Conservation (phyloP, 2,113 vertebrate genomes). For the Nyctibius bracteatus region DNA sequence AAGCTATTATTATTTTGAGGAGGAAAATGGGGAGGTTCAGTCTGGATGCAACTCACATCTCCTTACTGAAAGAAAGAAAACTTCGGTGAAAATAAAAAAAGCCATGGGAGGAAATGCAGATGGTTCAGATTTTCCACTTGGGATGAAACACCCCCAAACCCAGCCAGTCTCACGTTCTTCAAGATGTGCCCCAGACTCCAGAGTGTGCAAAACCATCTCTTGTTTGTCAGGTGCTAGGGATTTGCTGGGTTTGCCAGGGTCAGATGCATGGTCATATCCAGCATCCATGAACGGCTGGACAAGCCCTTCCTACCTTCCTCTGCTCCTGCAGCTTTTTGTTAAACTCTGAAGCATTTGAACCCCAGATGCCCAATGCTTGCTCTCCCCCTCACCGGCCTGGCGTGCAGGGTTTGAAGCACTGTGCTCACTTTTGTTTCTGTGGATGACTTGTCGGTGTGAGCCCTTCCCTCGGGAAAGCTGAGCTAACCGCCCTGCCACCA, state of each 20-base stretch:
- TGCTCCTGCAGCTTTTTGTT: neutral
- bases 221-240: neutral
- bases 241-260: neutral
- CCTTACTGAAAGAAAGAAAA: neutral
- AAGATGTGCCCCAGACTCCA: neutral
- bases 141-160: neutral
- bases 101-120: neutral
- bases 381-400: accelerated
- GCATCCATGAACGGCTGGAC: accelerated
- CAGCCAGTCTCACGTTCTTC: neutral
- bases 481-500: accelerated
- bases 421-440: neutral
- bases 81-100: neutral
- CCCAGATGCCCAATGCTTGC: neutral
- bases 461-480: neutral
- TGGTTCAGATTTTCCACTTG: neutral
- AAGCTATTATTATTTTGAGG: conserved; percentile 57
- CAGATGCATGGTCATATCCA: neutral
- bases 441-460: accelerated
- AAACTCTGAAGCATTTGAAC: neutral
- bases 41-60: neutral
- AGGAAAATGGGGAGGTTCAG: conserved; percentile 11
- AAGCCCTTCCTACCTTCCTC: neutral
- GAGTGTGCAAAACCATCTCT: neutral
- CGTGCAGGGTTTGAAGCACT: neutral